A percentile compares a stretch with the other conserved stretches of the same genome.
Evolutionary conservation across 1,140 invertebrate genomes (phyloP).

Genomic region (Oreohelix idahoensis): DNA sequence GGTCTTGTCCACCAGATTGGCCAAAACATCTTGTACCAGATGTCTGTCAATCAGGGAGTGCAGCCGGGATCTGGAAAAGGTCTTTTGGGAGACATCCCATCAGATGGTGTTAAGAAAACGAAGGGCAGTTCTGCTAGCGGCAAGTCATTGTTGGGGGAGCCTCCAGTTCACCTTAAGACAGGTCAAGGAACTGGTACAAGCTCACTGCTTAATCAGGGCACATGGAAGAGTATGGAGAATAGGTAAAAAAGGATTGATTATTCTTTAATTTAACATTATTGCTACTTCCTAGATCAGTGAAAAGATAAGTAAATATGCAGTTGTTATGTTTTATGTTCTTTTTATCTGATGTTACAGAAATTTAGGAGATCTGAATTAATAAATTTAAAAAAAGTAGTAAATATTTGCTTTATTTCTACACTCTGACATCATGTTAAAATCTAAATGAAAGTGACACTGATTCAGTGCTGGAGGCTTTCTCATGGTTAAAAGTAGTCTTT

Average conservation of each 20-base stretch:
- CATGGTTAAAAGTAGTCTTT: too few relatives aligned
- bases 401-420: too few relatives aligned
- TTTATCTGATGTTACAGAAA: too few relatives aligned
- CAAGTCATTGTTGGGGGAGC: conserved; percentile 20
- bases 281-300: not conserved
- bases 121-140: not conserved
- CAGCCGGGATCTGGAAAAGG: conserved; percentile 4
- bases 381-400: too few relatives aligned
- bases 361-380: too few relatives aligned
- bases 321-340: too few relatives aligned
- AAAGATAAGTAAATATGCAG: too few relatives aligned
- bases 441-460: too few relatives aligned
- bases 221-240: conserved; percentile 18
- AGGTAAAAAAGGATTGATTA: conserved; percentile 15
- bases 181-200: not conserved
- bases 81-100: conserved; percentile 33
- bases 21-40: conserved; percentile 37
- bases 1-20: conserved; percentile 40
- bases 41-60: conserved; percentile 8
- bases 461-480: too few relatives aligned
- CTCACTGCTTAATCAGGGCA: not conserved
- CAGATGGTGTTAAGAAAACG: not conserved
- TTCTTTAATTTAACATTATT: not conserved
- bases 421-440: too few relatives aligned
- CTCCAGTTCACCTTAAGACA: conserved; percentile 12